Evolutionary conservation across 2,888 invertebrate species (phyloP), one percentile per base, ranked within the genome.

Genomic region (Chloroclystis v-ata): DNA sequence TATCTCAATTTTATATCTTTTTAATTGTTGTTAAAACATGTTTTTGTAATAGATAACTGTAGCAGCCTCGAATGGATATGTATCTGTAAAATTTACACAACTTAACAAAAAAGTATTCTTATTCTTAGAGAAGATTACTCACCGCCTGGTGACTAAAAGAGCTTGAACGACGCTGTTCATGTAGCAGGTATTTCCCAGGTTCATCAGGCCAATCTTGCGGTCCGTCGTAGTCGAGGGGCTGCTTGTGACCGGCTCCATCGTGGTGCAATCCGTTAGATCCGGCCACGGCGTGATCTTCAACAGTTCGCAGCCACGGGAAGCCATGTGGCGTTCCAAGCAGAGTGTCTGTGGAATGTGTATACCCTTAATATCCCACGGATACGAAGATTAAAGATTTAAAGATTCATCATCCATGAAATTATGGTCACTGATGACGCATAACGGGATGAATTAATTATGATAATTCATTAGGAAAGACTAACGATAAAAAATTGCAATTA

Each of bases 91-190:
- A n/a, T n/a, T n/a, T n/a, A n/a, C n/a, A n/a, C n/a, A n/a, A n/a
- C n/a, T n/a, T n/a, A n/a, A n/a, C n/a, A n/a, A n/a, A n/a, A n/a
- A n/a, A n/a, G n/a, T n/a, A n/a, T n/a, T n/a, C n/a, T n/a, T n/a
- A n/a, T n/a, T n/a, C n/a, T n/a, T n/a, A n/a, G n/a, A n/a, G n/a
- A 4, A 20, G 20, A 20, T 2, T 54, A 89, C 90, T 88, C 70
- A 91, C 90, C 92, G 91, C 72, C 92, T 92, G 16, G 95, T 95
- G 90, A 95, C 93, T 44, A 92, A 92, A 29, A 96, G 82, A 0
- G 95, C 94, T 75, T 96, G 96, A 49, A 96, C 79, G 1, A 95
- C 92, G 70, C 95, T 95, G 78, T 96, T 96, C 93, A 96, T 94
- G 64, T 95, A 96, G 74, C 96, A 96, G 0, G 96, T 96, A 67